Evolutionary conservation across 1,140 invertebrate genomes (phyloP), one percentile per base, ranked within the genome.

Genomic region (Drosophila simulans): DNA sequence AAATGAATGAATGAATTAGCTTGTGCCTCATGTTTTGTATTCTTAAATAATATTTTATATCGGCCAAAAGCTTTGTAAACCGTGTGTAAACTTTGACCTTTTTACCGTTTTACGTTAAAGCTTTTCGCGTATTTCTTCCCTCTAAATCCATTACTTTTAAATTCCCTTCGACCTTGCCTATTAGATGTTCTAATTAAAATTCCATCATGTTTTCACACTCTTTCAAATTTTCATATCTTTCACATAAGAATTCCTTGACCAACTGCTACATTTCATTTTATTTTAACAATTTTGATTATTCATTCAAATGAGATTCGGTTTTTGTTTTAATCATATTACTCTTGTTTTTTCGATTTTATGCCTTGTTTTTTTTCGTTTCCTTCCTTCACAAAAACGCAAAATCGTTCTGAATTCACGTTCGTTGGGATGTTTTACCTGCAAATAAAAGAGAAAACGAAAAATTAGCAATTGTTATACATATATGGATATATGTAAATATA

Each of bases 391-490:
- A 49, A 46, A 13, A 48, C n/a, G 12, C 45, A 15, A 27, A 25
- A n/a, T 7, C 12, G 35, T 4, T 49, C 20, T 20, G 10, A 15
- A 34, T 56, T 37, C 7, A 22, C 31, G 22, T 35, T 62, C 17
- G 31, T 56, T 42, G 17, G 40, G 60, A 60, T 80, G 77, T 80
- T 71, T 85, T 85, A 86, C 82, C 82, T 85, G 82, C 4, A 85
- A 85, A 56, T 11, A 5, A 56, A 20, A 40, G 42, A 42, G 25
- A 68, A 5, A 77, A 46, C n/a, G 5, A 56, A 1, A 77, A 63
- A 64, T 75, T 48, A 66, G 64, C 12, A 34, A 48, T 42, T 39
- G 37, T 40, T 15, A 31, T 10, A 31, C 31, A 31, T 10, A 13
- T 48, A n/a, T 17, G 35, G 10, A 25, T 15, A 31, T 31, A 31